Evolutionary conservation across 2,888 invertebrate genomes (phyloP), one percentile per base, ranked within the genome.

Genomic region (Caenorhabditis japonica): DNA sequence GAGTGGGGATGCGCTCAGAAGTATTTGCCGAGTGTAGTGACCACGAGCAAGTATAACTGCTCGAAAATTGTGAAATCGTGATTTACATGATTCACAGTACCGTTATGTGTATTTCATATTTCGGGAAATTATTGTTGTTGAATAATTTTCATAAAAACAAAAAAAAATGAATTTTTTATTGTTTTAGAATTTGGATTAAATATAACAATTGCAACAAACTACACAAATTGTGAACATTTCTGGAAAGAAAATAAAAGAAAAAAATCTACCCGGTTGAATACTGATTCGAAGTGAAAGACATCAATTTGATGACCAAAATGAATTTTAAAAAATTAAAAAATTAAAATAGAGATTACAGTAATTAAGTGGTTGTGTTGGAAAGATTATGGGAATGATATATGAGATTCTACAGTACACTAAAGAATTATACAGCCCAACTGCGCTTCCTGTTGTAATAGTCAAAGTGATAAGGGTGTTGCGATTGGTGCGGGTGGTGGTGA

Each of bases 361-460:
- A 17, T 4, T 4, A 4, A 5, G 4, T 4, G 13, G 17, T 39
- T 39, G 7, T n/a, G 5, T 17, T 5, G 17, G 39, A n/a, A 39
- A 39, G 4, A 5, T 4, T 39, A 15, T 39, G 39, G 13, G 17
- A 13, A 39, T 15, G 7, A 39, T 39, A 39, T 15, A 39, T 46
- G 10, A 41, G 17, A 10, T n/a, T n/a, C n/a, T n/a, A n/a, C n/a
- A n/a, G n/a, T n/a, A n/a, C n/a, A n/a, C n/a, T n/a, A 38, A 30
- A 15, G 21, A 3, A 44, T 68, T 58, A 73, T 33, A 73, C 68
- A 46, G 73, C 73, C 74, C 74, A 74, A 62, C 69, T 69, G 19
- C 74, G 25, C 59, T 74, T 74, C 0, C 74, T 44, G 19, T 68
- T 58, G 41, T 69, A 74, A 52, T 74, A 59, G 34, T 66, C 56